phyloP scores from a whole-genome alignment of 2,113 vertebrate genomes.

The Sterrhoptilus dennistouni region DNA sequence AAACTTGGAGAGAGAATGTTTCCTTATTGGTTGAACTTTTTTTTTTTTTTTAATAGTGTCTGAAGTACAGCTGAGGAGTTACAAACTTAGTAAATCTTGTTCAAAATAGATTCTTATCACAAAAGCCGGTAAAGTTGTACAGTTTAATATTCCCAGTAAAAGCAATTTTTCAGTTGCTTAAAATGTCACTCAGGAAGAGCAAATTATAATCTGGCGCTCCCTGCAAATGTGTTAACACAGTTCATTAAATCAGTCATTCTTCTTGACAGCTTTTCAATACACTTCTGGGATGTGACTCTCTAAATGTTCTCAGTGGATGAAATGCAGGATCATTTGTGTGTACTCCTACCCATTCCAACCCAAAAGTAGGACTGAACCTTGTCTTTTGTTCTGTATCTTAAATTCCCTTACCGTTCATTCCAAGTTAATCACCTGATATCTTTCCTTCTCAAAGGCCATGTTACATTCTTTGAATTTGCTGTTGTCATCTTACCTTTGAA shows the following conservation, averaged over 20 bases:
- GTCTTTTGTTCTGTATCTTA: background rate
- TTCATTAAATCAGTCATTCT: slow-evolving; percentile 51
- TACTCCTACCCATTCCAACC: background rate
- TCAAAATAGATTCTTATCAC: slow-evolving; percentile 1
- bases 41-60: no score
- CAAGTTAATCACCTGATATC: background rate
- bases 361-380: background rate
- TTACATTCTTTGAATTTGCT: background rate
- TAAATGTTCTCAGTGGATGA: background rate
- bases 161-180: slow-evolving; percentile 33
- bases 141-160: slow-evolving; percentile 6
- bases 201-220: slow-evolving; percentile 37
- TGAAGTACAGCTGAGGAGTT: background rate
- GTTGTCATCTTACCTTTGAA: background rate
- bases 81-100: background rate
- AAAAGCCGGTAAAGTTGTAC: background rate
- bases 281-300: background rate
- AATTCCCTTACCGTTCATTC: background rate
- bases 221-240: slow-evolving; percentile 40
- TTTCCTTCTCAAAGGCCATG: background rate
- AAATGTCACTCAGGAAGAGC: slow-evolving; percentile 10
- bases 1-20: background rate
- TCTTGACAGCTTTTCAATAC: slow-evolving; percentile 35
- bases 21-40: background rate
- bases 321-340: background rate